Percentiles rank a stretch among this genome's conserved stretches.
Evolutionary conservation across 1,140 invertebrate genomes (phyloP).

Genomic region (Xylocopa sonorina): DNA sequence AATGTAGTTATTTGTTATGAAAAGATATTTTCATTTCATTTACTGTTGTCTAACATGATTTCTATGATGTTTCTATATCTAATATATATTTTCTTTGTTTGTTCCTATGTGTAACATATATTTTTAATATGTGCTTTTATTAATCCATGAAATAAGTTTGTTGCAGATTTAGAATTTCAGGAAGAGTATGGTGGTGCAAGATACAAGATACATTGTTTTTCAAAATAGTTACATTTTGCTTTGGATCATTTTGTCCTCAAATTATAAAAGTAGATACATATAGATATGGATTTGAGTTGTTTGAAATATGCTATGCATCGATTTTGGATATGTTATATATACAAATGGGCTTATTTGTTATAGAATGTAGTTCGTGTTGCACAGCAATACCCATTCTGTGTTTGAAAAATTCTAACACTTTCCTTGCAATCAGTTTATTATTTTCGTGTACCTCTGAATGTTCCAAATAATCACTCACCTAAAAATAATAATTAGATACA

Average conservation of each 20-base stretch:
- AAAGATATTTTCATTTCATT: too few relatives aligned
- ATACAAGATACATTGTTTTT: too few relatives aligned
- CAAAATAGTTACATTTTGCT: not conserved
- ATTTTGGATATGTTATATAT: constrained; percentile 65
- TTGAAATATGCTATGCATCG: constrained; percentile 20
- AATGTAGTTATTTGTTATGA: not conserved
- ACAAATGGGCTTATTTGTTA: constrained; percentile 73
- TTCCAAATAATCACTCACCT: constrained; percentile 87
- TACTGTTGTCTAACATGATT: too few relatives aligned
- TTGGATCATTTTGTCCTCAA: not conserved
- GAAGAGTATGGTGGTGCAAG: too few relatives aligned
- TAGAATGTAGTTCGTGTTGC: constrained; percentile 68
- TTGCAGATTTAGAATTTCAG: too few relatives aligned
- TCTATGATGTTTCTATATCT: too few relatives aligned
- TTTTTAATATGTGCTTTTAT: too few relatives aligned
- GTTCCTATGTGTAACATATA: too few relatives aligned
- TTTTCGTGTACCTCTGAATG: constrained; percentile 89
- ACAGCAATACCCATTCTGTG: constrained; percentile 83
- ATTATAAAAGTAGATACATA: not conserved
- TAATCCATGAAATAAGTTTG: too few relatives aligned
- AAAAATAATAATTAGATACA: constrained; percentile 62
- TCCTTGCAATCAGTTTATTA: constrained; percentile 86
- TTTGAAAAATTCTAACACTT: constrained; percentile 85
- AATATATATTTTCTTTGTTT: too few relatives aligned
- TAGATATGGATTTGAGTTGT: not conserved